Evolutionary conservation across 2,888 invertebrate genomes (phyloP), one percentile per base, ranked within the genome.

Genomic region (Cheilosia vulpina): DNA sequence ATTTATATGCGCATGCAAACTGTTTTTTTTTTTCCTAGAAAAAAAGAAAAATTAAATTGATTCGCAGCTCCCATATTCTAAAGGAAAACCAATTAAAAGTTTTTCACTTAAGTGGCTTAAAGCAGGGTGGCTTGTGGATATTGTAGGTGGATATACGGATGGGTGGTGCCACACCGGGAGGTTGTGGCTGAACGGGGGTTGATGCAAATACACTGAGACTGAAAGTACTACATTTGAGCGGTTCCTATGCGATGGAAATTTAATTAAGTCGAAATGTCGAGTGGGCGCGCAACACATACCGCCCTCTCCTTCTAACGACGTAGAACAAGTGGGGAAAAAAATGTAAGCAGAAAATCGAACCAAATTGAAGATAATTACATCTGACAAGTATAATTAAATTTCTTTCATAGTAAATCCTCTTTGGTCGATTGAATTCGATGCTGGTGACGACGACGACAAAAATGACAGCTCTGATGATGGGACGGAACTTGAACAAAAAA

Each of bases 81-180:
- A 68, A 85, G 76, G 77, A 81, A 85, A 85, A 81, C 81, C 85
- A 85, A 85, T 85, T 81, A 85, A 85, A 81, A 85, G 81, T 85
- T 85, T 85, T 85, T 85, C 81, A 81, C 85, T 85, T 85, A 81
- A 85, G 81, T 85, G 85, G 85, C 85, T 85, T 72, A 85, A 84
- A 80, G 80, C 60, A 73, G 80, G 75, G 55, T 69, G 71, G 47
- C 38, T 45, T 50, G 43, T 21, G n/a, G 41, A 27, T 13, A 17
- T 21, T 41, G 41, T 58, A 58, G 63, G 69, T 57, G 68, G 55
- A 15, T 53, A 17, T 52, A 7, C 27, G 52, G 52, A 21, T 43
- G 21, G 55, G 45, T 24, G 38, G 62, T 57, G 34, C 34, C 50
- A 21, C 57, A 31, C 38, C 60, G 52, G 62, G 34, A 41, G 68